A percentile compares a stretch with the other conserved stretches of the same genome.
phyloP scores from a whole-genome alignment of 2,888 invertebrate genomes.

The Phymatocera aterrima region DNA sequence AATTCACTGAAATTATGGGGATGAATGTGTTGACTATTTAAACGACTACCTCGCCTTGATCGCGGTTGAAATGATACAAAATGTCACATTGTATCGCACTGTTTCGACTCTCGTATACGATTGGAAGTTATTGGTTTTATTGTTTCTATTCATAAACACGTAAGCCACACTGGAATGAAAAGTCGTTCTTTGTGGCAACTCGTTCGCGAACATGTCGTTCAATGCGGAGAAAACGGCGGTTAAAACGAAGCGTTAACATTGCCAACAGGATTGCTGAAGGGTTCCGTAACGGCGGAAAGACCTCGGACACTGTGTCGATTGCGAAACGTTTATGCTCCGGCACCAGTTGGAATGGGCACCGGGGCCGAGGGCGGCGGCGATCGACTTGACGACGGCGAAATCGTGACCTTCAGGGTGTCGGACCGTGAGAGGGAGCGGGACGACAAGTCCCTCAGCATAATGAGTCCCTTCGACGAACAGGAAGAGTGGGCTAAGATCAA shows the following conservation, averaged over 20 bases:
- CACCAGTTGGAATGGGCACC: constrained; percentile 62
- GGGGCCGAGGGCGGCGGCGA: constrained; percentile 74
- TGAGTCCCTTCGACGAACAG: constrained; percentile 94
- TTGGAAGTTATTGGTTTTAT: no score
- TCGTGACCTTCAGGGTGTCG: constrained; percentile 64
- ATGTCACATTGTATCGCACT: background rate
- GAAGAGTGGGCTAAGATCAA: constrained; percentile 98
- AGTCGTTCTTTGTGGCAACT: no score
- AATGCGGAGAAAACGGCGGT: background rate
- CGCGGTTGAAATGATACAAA: background rate
- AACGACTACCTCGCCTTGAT: background rate
- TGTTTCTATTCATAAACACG: no score
- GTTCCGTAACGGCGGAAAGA: constrained; percentile 86
- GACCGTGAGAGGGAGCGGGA: constrained; percentile 72
- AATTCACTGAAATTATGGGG: background rate
- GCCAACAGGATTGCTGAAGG: constrained; percentile 87
- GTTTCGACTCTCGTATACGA: no score
- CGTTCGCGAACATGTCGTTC: no score
- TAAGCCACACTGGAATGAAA: no score
- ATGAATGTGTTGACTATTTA: background rate
- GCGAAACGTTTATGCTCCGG: constrained; percentile 82
- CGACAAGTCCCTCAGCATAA: constrained; percentile 78
- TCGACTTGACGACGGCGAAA: constrained; percentile 71
- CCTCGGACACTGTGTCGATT: constrained; percentile 86
- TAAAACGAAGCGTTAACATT: constrained; percentile 47